Base-by-base conservation (phyloP, 2,888 invertebrate genomes). In the Eledona agricola region DNA sequence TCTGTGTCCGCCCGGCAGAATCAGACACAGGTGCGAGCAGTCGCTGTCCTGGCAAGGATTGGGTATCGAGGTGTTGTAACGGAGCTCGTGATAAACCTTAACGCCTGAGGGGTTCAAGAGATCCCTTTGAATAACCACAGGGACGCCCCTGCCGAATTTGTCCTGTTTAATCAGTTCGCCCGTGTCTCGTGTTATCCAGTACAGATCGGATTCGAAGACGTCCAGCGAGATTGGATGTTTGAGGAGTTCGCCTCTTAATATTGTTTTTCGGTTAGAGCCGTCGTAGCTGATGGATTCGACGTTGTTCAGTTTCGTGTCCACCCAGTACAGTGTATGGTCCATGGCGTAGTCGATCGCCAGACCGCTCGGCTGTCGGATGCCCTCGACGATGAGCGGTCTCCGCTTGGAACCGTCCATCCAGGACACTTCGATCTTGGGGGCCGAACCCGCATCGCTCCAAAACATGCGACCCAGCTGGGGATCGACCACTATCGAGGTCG, bases 321-420 rank as follows among this genome's bases (percentile, higher is more conserved):
- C 93, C 97, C 98, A 99, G 76, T 92, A 99, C 7, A 99, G 79
- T 0, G 90, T 82, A 70, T 95, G 91, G 53, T 90, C 89, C 86
- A 93, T 93, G 0, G 88, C 83, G 67, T 89, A 90, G 72, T 99
- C 99, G 32, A 99, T 87, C 0, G 95, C 84, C 4, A 99, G 74
- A 0, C 96, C 95, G 0, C 93, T 85, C 0, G 98, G 98, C 67
- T 90, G 89, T 12, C 92, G 82, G 13, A 98, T 83, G 46, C 65
- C 84, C 53, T 92, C 92, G 0, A 88, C 86, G 3, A 96, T 87
- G 1, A 99, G 74, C 0, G 89, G 85, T 42, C 88, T 81, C 1
- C 96, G 83, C 72, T 93, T 90, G 0, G 89, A 90, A 0, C 98
- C 98, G 70, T 96, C 97, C 95, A 98, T 93, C 94, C 96, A 97